Evolutionary conservation across 2,888 invertebrate species (phyloP).

Genomic region (Alcis repandata): DNA sequence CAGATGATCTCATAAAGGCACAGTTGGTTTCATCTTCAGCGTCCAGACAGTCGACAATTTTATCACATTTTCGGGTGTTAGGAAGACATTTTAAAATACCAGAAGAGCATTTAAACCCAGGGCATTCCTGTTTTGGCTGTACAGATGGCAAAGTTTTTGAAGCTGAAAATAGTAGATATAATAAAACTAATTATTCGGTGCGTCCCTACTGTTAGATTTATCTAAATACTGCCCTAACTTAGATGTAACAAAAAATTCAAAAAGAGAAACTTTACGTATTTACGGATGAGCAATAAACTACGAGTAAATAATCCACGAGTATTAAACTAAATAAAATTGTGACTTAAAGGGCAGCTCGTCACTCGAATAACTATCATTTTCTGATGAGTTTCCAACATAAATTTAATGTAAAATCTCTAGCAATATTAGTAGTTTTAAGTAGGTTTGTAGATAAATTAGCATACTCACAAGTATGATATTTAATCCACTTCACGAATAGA

Average conservation of each 20-base stretch:
- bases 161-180: conserved; percentile 63
- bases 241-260: too few relatives aligned
- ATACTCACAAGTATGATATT: conserved; percentile 86
- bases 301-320: too few relatives aligned
- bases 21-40: conserved; percentile 94
- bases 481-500: conserved; percentile 91
- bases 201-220: too few relatives aligned
- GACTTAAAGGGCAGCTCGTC: too few relatives aligned
- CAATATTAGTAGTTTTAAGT: neutral
- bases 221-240: too few relatives aligned
- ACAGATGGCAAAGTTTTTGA: conserved; percentile 76
- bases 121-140: conserved; percentile 88
- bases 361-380: too few relatives aligned
- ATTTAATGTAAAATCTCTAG: neutral
- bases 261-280: too few relatives aligned
- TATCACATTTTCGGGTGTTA: conserved; percentile 89
- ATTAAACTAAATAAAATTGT: too few relatives aligned
- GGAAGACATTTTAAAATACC: conserved; percentile 90
- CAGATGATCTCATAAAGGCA: conserved; percentile 55
- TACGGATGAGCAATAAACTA: too few relatives aligned
- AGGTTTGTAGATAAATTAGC: neutral
- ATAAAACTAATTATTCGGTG: too few relatives aligned
- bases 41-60: conserved; percentile 90
- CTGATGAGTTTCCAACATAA: too few relatives aligned
- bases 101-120: conserved; percentile 90